Base-by-base conservation (phyloP, 2,797 vertebrate species). In the Scarus forsteni region DNA sequence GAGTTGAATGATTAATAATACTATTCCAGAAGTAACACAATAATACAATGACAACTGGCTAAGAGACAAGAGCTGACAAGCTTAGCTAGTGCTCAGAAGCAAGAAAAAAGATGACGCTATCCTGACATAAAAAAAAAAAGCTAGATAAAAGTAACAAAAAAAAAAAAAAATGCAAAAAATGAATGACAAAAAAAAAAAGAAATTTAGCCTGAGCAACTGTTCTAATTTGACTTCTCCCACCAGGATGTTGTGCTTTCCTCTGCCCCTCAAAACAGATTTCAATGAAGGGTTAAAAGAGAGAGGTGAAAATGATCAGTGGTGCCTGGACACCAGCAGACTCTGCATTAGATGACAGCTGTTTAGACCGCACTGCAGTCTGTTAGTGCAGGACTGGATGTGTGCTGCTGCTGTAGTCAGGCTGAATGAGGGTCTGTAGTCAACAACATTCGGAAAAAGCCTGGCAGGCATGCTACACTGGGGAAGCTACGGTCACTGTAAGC, bases 391-490 rank as follows among this genome's bases (percentile, higher is more conserved):
- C 43, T 44, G 83, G 59, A 78, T 80, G 83, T 76, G 77, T 68
- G 79, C 74, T 75, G 78, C 78, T 83, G 68, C 75, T 51, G 49
- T 66, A 70, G 88, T 67, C 73, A 58, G 62, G 58, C 78, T 84
- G 71, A 89, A 80, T 74, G 70, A 62, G 60, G 67, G 70, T 73
- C 75, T 87, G 81, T 79, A 59, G 80, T 90, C 74, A 70, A 62
- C 79, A 85, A 73, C 73, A 44, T 85, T 85, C 0, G 90, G 88
- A 90, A 92, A 92, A 92, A 88, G 86, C 86, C 90, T 79, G 84
- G 79, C 81, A 86, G 92, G 89, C 90, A 89, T 55, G 75, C 66
- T 78, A 55, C 60, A 58, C 68, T 35, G 76, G 78, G 66, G 53
- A 66, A 69, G 84, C 71, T 43, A 58, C 63, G 60, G 67, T 75